A percentile compares a stretch with the other conserved stretches of the same genome.
Conservation (phyloP, 1,140 invertebrate species). For the Ceratina calcarata region DNA sequence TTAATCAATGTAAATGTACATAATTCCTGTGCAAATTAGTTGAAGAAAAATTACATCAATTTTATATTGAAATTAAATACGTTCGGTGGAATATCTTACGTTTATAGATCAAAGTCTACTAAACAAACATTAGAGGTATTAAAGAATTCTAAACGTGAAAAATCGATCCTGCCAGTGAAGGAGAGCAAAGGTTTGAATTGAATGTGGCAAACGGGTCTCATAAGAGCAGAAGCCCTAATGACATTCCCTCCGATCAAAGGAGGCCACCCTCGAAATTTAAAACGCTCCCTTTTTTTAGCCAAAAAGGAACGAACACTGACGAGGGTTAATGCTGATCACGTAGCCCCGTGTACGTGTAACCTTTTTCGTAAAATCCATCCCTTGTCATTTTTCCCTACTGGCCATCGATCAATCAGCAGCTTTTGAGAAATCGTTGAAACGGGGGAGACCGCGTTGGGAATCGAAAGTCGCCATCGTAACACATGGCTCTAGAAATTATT, state of each 20-base stretch:
- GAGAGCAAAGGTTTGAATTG: slow-evolving; percentile 12
- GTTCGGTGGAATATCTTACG: too few species aligned
- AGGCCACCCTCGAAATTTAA: slow-evolving; percentile 74
- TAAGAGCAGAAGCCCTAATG: slow-evolving; percentile 67
- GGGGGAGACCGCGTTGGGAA: neutral
- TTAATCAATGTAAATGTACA: too few species aligned
- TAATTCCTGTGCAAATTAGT: too few species aligned
- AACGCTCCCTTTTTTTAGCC: slow-evolving; percentile 69
- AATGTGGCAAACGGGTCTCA: slow-evolving; percentile 19
- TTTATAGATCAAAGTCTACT: too few species aligned
- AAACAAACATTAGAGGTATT: too few species aligned
- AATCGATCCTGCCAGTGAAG: neutral
- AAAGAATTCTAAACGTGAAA: too few species aligned
- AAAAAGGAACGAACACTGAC: slow-evolving; percentile 68
- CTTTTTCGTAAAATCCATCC: slow-evolving; percentile 44
- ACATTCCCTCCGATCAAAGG: slow-evolving; percentile 73
- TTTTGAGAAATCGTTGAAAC: slow-evolving; percentile 44
- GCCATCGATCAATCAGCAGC: slow-evolving; percentile 59
- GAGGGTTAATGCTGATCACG: slow-evolving; percentile 77
- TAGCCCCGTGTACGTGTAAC: slow-evolving; percentile 66
- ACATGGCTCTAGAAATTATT: slow-evolving; percentile 5
- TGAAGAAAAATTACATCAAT: too few species aligned
- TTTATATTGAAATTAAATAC: too few species aligned
- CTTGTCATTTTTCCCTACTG: slow-evolving; percentile 61
- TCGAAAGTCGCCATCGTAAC: slow-evolving; percentile 24